A percentile compares a stretch with the other conserved stretches of the same genome.
Conservation (phyloP, 1,140 invertebrate species). For the Brachionus koreanus region DNA sequence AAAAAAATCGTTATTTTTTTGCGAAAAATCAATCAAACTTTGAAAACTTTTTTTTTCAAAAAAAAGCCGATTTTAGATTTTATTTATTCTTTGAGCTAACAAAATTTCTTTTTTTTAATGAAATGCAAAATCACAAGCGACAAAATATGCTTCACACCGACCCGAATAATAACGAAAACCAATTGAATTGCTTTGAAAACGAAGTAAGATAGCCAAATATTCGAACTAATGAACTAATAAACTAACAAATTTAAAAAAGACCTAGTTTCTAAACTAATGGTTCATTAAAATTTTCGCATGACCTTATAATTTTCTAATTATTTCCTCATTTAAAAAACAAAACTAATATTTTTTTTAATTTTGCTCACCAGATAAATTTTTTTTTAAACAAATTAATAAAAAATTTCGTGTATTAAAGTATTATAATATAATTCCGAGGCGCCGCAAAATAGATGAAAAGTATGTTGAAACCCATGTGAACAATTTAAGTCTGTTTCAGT, state of each 20-base stretch:
- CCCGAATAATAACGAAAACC: not conserved
- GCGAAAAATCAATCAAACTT: not conserved
- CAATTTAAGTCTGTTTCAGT: not conserved
- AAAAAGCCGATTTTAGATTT: not conserved
- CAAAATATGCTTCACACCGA: not conserved
- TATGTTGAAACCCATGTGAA: not conserved
- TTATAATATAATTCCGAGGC: not conserved
- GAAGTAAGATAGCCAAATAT: slow-evolving; percentile 4
- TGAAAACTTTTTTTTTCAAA: not conserved
- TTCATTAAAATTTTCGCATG: not conserved
- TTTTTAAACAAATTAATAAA: not conserved
- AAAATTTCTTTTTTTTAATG: not conserved
- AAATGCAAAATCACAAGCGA: slow-evolving; percentile 19
- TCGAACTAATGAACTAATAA: slow-evolving; percentile 8
- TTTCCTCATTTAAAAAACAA: not conserved
- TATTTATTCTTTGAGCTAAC: not conserved
- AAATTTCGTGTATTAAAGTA: not conserved
- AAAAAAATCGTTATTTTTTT: not conserved
- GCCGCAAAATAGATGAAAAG: not conserved
- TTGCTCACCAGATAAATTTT: not conserved
- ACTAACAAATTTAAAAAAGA: not conserved
- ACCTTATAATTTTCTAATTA: slow-evolving; percentile 24
- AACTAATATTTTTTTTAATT: not conserved
- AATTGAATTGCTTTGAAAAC: slow-evolving; percentile 2
- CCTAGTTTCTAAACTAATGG: slow-evolving; percentile 12